A percentile compares a stretch with the other conserved stretches of the same genome.
These are phyloP conservation scores for Schrankia costaestrigalis DNA, from an alignment of 2,888 invertebrate genomes.

Conservation along the genomic window DNA sequence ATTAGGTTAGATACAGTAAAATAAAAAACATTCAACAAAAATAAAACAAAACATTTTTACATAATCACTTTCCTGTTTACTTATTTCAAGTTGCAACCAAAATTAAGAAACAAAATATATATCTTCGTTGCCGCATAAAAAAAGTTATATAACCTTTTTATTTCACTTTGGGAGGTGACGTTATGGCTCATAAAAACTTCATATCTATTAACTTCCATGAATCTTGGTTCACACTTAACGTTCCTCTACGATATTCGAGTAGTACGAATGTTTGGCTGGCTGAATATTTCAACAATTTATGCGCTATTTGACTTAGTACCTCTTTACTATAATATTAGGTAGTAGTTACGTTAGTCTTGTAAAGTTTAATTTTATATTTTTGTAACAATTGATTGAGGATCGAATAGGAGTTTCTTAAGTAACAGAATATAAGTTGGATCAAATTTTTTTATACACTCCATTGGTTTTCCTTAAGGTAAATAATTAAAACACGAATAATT, in stretches of 20 bases:
- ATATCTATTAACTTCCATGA: conserved; percentile 61
- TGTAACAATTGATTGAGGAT: too few relatives aligned
- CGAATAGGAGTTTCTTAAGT: too few relatives aligned
- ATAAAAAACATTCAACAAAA: too few relatives aligned
- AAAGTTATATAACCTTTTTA: conserved; percentile 52
- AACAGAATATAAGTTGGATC: too few relatives aligned
- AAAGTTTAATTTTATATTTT: too few relatives aligned
- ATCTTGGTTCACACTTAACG: conserved; percentile 46
- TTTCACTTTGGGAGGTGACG: conserved; percentile 56
- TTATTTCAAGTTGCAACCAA: conserved; percentile 3
- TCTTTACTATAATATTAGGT: too few relatives aligned
- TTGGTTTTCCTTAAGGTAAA: too few relatives aligned
- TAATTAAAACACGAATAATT: too few relatives aligned
- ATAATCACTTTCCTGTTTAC: neutral
- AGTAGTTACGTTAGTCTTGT: too few relatives aligned
- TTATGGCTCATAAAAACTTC: conserved; percentile 61
- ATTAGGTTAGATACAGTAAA: too few relatives aligned
- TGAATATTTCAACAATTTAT: conserved; percentile 30
- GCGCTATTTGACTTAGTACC: conserved; percentile 9
- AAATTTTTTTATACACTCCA: too few relatives aligned
- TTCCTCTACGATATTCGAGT: conserved; percentile 24
- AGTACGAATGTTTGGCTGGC: conserved; percentile 13
- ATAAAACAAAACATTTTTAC: neutral
- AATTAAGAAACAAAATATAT: conserved; percentile 32
- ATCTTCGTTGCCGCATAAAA: conserved; percentile 44